These are phyloP conservation scores for Cephonodes hylas DNA, from an alignment of 2,888 invertebrate genomes.

Conservation along the genomic window DNA sequence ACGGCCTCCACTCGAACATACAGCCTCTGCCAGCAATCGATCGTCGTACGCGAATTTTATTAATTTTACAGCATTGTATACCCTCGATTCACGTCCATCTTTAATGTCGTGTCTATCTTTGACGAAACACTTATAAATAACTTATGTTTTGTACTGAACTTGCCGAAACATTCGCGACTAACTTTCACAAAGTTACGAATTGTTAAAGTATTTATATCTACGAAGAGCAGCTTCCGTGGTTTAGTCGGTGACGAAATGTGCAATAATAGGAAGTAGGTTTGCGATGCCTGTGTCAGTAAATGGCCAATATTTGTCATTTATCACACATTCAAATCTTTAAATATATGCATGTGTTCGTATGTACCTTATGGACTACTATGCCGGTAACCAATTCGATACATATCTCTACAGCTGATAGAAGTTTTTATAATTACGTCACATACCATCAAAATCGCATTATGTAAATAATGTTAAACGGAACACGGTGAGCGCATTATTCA, in stretches of 20 bases:
- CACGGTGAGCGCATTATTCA: not conserved
- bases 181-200: not conserved
- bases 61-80: conserved; percentile 6
- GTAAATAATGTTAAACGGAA: not conserved
- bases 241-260: too few species aligned
- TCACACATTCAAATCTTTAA: too few species aligned
- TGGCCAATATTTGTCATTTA: too few species aligned
- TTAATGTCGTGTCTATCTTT: not conserved
- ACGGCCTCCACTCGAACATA: conserved; percentile 12
- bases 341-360: not conserved
- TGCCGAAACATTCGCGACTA: not conserved
- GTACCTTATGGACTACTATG: too few species aligned
- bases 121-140: not conserved
- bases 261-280: too few species aligned
- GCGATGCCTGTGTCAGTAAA: too few species aligned
- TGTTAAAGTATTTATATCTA: too few species aligned
- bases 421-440: not conserved
- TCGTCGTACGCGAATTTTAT: conserved; percentile 15
- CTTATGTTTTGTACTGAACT: not conserved
- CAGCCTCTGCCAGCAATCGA: conserved; percentile 17
- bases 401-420: not conserved
- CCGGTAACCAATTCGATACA: not conserved
- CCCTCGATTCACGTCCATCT: not conserved
- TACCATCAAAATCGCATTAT: not conserved
- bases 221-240: too few species aligned